Conservation (phyloP, 2,113 vertebrate species). For the Antidorcas marsupialis region DNA sequence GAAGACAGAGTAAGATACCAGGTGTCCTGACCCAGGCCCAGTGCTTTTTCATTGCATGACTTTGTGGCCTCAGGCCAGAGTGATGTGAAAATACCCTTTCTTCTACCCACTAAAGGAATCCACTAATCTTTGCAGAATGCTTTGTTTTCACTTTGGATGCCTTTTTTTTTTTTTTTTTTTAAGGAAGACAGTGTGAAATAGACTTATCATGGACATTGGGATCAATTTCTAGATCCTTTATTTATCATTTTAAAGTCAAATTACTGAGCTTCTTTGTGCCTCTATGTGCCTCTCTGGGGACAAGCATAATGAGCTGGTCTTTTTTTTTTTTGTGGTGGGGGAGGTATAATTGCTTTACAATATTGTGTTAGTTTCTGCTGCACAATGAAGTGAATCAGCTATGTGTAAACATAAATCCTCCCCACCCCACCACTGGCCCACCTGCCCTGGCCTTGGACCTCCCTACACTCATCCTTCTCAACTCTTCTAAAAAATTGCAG, state of each 20-base stretch:
- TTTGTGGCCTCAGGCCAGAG: not conserved
- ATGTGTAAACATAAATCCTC: not conserved
- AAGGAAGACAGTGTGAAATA: not conserved
- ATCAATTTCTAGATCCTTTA: not conserved
- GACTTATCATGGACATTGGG: not conserved
- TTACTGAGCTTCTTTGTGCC: not conserved
- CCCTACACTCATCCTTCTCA: not conserved
- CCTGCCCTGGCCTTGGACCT: not conserved
- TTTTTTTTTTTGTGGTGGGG: not conserved
- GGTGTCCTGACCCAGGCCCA: not conserved
- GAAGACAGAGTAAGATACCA: not conserved
- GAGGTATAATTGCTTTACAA: not conserved
- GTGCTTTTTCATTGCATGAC: not conserved
- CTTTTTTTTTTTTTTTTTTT: not conserved
- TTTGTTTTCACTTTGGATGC: not conserved
- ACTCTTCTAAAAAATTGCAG: not conserved
- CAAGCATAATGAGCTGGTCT: not conserved
- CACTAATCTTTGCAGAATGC: not conserved
- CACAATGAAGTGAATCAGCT: not conserved
- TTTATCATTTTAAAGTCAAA: not conserved
- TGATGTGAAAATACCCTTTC: not conserved
- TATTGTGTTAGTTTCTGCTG: not conserved
- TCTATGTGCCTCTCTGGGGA: not conserved
- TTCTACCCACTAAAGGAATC: not conserved
- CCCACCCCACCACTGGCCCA: not conserved